Conservation (phyloP, 2,888 invertebrate genomes). For the Strigamia transsilvanica region DNA sequence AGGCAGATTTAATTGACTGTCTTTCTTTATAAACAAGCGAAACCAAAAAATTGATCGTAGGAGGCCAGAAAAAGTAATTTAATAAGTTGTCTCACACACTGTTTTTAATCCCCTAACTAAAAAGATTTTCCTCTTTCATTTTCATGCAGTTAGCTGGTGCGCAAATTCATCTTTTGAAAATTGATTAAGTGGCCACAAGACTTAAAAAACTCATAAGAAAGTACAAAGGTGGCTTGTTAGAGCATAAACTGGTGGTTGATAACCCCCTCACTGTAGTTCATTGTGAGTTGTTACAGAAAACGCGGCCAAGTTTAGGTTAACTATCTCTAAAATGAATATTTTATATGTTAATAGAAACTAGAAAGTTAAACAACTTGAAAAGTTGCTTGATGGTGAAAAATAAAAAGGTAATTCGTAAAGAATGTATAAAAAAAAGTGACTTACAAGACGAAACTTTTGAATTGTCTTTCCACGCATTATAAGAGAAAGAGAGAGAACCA, state of each 20-base stretch:
- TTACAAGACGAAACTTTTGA: neutral
- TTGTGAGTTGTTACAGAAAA: neutral
- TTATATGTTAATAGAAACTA: too few species aligned
- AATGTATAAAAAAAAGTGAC: neutral
- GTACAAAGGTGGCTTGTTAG: neutral
- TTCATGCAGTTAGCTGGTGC: neutral
- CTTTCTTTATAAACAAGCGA: constrained; percentile 3
- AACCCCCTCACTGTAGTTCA: neutral
- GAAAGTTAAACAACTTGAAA: neutral
- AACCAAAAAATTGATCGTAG: neutral
- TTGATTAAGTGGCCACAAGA: neutral
- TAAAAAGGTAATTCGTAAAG: neutral
- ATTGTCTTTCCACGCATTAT: constrained; percentile 13
- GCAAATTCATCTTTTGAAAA: neutral
- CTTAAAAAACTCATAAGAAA: neutral
- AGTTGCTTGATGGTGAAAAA: neutral
- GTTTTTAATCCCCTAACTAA: neutral
- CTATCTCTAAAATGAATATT: neutral
- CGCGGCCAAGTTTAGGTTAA: neutral
- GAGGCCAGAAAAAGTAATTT: neutral
- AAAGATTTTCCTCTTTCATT: neutral
- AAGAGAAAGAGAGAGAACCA: neutral
- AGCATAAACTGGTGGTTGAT: neutral
- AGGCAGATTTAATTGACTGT: constrained; percentile 22
- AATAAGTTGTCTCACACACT: neutral